Conservation (phyloP, 2,888 invertebrate genomes). For the Drosophila paucipuncta region DNA sequence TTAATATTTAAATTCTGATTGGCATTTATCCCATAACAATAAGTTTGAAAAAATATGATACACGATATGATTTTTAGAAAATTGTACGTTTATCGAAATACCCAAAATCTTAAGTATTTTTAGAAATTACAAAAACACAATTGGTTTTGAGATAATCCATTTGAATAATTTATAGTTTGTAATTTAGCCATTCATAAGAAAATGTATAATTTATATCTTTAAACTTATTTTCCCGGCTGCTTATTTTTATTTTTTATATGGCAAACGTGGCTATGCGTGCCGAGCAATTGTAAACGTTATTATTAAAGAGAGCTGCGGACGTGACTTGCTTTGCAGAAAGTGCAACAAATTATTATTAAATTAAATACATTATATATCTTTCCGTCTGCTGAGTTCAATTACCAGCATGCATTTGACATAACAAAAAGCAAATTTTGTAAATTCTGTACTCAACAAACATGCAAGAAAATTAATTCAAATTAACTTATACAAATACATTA, state of each 20-base stretch:
- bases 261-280: neutral
- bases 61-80: neutral
- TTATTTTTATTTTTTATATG: neutral
- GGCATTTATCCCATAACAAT: neutral
- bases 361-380: neutral
- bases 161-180: neutral
- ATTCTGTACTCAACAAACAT: slow-evolving; percentile 12
- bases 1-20: neutral
- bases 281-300: neutral
- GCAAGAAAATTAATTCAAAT: slow-evolving; percentile 7
- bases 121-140: neutral
- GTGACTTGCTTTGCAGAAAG: neutral
- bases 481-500: neutral
- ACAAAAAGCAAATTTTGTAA: slow-evolving; percentile 5
- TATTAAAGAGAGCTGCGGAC: neutral
- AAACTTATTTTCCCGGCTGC: neutral
- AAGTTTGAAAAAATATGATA: neutral
- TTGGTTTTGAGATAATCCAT: neutral
- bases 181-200: neutral
- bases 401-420: slow-evolving; percentile 8
- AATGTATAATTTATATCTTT: neutral
- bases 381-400: slow-evolving; percentile 11
- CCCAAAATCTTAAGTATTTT: neutral
- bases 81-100: neutral
- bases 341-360: neutral